Conservation (phyloP, 1,140 invertebrate species). For the Venustaconcha ellipsiformis region DNA sequence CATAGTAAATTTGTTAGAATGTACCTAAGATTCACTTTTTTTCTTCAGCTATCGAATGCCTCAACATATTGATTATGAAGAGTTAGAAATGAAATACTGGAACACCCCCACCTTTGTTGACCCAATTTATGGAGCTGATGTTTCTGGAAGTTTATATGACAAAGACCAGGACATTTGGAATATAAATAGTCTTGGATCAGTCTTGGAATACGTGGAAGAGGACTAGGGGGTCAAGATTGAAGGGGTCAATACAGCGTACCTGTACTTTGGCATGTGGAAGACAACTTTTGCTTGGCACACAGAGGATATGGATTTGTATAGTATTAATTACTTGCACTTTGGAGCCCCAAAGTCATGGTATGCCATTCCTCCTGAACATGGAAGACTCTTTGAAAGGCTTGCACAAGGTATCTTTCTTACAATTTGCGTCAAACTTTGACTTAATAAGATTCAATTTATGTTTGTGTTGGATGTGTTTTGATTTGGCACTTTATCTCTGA, state of each 20-base stretch:
- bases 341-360: slow-evolving; percentile 97
- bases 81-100: slow-evolving; percentile 97
- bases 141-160: slow-evolving; percentile 95
- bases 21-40: slow-evolving; percentile 10
- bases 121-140: slow-evolving; percentile 75
- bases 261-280: slow-evolving; percentile 99
- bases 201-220: slow-evolving; percentile 93
- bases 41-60: slow-evolving; percentile 83
- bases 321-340: slow-evolving; percentile 98
- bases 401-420: slow-evolving; percentile 76
- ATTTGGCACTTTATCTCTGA: no score
- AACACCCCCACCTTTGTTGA: slow-evolving; percentile 74
- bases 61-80: slow-evolving; percentile 89
- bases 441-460: no score
- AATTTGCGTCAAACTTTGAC: neutral
- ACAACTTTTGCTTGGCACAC: slow-evolving; percentile 99
- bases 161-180: slow-evolving; percentile 85
- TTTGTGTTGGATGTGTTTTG: no score
- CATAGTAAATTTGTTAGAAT: no score
- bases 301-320: slow-evolving; percentile 99
- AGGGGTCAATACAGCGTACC: slow-evolving; percentile 98
- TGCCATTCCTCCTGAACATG: slow-evolving; percentile 93
- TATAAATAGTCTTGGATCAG: slow-evolving; percentile 92
- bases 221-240: slow-evolving; percentile 97
- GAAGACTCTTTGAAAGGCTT: slow-evolving; percentile 89